Conservation (phyloP, 2,113 vertebrate species). For the Lasiurus borealis region DNA sequence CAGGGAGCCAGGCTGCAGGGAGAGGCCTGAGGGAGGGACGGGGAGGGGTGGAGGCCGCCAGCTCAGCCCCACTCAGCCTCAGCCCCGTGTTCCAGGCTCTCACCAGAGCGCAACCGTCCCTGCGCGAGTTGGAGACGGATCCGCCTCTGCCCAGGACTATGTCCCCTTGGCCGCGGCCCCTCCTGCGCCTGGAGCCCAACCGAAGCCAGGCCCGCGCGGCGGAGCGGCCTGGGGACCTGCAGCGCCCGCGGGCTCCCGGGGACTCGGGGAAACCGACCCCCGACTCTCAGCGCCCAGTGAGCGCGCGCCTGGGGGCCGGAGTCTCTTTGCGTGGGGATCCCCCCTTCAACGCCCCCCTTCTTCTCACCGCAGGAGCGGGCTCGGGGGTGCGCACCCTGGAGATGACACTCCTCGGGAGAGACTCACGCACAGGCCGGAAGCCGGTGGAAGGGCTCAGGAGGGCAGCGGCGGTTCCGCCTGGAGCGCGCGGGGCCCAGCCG, state of each 20-base stretch:
- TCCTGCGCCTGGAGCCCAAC: not conserved
- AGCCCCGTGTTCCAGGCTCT: rapidly evolving
- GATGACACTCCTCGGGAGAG: too few species aligned
- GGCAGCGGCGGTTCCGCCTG: too few species aligned
- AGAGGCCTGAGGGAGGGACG: not conserved
- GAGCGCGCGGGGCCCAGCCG: rapidly evolving
- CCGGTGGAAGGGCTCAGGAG: too few species aligned
- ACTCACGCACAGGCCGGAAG: too few species aligned
- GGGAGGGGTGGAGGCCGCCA: not conserved
- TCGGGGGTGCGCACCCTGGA: rapidly evolving
- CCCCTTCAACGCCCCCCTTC: rapidly evolving
- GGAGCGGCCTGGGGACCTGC: not conserved
- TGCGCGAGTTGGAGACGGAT: rapidly evolving
- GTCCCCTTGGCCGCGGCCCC: not conserved
- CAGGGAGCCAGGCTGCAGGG: conserved; percentile 75
- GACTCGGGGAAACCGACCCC: rapidly evolving
- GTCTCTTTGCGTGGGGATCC: rapidly evolving
- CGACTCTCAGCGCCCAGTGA: not conserved
- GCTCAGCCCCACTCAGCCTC: rapidly evolving
- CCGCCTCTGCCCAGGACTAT: not conserved
- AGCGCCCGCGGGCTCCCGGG: rapidly evolving
- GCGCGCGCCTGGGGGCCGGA: too few species aligned
- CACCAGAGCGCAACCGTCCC: rapidly evolving
- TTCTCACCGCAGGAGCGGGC: not conserved
- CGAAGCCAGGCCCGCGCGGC: rapidly evolving